Evolutionary conservation across 1,140 invertebrate species (phyloP), one percentile per base, ranked within the genome.

Genomic region (Tetramorium simillimum): DNA sequence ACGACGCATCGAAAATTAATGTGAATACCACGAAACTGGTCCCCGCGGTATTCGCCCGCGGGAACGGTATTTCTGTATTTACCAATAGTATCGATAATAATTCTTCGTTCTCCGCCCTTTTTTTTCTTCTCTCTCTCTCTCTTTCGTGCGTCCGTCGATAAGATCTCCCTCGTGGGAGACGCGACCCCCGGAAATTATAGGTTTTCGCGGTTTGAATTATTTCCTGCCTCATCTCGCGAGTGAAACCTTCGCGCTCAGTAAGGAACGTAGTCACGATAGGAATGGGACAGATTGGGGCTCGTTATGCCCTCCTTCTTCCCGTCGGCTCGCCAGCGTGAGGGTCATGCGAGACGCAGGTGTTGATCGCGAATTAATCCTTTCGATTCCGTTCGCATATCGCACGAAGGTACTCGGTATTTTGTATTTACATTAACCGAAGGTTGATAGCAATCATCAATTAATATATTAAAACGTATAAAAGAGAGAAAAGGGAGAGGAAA

Each of bases 201-300:
- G 93, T 93, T 93, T 93, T 93, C 91, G 92, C 91, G 84, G 88
- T 93, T 93, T 93, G 93, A 93, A 92, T 93, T 93, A 93, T 93
- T 93, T 92, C 91, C 87, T 89, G 86, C 7, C 69, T 91, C 75
- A 75, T 84, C 88, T 67, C 37, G 62, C 24, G n/a, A 70, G 75
- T 63, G 24, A 53, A 51, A 56, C 69, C 70, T 33, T 46, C 18
- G 51, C 69, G 63, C n/a, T 46, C 67, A 40, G 67, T 37, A 37
- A 82, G 75, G 73, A 72, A 58, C 75, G 75, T 49, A 24, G 82
- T 33, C n/a, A 51, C 18, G 40, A 82, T 63, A 72, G 49, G 46
- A 46, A 62, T 56, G 21, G 43, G 81, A 87, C 63, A 73, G 69
- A 87, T 85, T 69, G 53, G 43, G n/a, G 46, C 72, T 85, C 21